Evolutionary conservation across 2,797 vertebrate species (phyloP).

Genomic region (Chromis chromis): DNA sequence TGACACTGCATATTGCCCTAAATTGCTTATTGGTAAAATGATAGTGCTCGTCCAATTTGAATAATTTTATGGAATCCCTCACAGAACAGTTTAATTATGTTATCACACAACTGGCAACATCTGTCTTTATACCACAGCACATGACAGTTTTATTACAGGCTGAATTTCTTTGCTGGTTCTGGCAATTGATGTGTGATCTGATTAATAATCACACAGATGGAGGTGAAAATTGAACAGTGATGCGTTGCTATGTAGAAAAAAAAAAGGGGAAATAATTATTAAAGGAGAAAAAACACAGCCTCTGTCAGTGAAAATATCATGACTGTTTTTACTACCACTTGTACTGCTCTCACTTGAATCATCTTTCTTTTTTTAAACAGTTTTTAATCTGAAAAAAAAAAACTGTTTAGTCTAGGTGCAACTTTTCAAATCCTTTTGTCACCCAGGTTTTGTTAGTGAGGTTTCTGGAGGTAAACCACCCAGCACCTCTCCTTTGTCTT

Average conservation of each 20-base stretch:
- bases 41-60: conserved; percentile 91
- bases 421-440: conserved; percentile 58
- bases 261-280: conserved; percentile 78
- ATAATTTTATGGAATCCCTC: conserved; percentile 91
- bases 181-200: conserved; percentile 90
- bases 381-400: conserved; percentile 37
- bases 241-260: conserved; percentile 77
- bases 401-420: conserved; percentile 71
- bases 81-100: conserved; percentile 91
- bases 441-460: conserved; percentile 43
- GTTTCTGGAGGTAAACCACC: conserved; percentile 65
- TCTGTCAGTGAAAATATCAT: conserved; percentile 60
- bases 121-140: conserved; percentile 91
- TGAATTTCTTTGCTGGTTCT: conserved; percentile 88
- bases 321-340: conserved; percentile 47
- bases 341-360: conserved; percentile 43
- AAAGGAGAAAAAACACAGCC: conserved; percentile 59
- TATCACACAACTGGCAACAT: conserved; percentile 92
- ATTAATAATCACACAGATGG: conserved; percentile 89
- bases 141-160: conserved; percentile 93
- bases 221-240: conserved; percentile 88
- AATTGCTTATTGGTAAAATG: conserved; percentile 92
- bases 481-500: conserved; percentile 66
- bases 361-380: conserved; percentile 68
- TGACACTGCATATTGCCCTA: conserved; percentile 89